These are phyloP conservation scores for Bombyx mori DNA, from an alignment of 1,140 invertebrate species.

Conservation along the genomic window DNA sequence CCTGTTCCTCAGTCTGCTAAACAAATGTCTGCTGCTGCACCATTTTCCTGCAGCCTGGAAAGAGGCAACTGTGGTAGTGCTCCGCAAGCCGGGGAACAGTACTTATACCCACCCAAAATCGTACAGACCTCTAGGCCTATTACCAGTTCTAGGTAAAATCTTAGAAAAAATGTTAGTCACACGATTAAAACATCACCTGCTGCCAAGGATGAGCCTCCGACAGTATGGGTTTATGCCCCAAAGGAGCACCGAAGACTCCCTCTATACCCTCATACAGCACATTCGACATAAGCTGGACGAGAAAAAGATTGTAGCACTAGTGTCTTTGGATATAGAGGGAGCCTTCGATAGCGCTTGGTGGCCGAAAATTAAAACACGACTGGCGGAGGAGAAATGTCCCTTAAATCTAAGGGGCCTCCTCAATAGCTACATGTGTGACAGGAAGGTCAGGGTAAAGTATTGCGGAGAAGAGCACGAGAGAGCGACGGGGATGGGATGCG, in stretches of 20 bases:
- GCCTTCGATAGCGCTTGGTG: too few species aligned
- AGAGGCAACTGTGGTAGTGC: too few species aligned
- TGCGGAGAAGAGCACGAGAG: not conserved
- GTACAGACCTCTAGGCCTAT: too few species aligned
- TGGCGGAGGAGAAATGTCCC: not conserved
- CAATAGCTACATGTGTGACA: not conserved
- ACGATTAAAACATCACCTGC: not conserved
- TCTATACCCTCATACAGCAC: slow-evolving; percentile 1
- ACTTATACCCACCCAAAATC: too few species aligned
- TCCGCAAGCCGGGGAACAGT: too few species aligned
- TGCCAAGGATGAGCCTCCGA: slow-evolving; percentile 4
- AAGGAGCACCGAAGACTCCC: not conserved
- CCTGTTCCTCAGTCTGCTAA: too few species aligned
- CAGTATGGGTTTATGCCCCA: slow-evolving; percentile 11
- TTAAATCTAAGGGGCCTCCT: not conserved
- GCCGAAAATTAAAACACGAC: not conserved
- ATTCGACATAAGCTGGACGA: not conserved
- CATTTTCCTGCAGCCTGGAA: too few species aligned
- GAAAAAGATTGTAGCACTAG: not conserved
- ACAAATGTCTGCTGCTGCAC: too few species aligned
- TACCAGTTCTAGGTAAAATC: too few species aligned
- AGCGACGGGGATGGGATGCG: not conserved
- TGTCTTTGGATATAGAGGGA: not conserved
- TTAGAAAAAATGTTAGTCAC: too few species aligned
- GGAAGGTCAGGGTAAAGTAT: not conserved